Conservation (phyloP, 2,888 invertebrate genomes). For the Nemotelus nigrinus region DNA sequence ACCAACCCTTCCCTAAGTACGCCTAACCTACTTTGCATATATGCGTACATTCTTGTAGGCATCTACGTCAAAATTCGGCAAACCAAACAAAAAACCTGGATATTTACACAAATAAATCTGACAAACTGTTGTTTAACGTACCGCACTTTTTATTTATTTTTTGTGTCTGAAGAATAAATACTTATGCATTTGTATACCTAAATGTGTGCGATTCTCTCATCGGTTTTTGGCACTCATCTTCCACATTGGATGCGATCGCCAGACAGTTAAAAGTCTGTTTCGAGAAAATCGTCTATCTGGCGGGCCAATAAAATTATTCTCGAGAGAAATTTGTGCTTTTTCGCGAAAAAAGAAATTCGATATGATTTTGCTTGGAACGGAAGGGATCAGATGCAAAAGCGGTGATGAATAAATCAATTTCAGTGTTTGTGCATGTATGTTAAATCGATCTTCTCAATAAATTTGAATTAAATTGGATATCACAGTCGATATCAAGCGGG, state of each 20-base stretch:
- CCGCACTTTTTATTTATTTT: not conserved
- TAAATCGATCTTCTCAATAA: too few relatives aligned
- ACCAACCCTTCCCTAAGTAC: too few relatives aligned
- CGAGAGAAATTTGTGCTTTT: constrained; percentile 8
- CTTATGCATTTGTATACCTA: not conserved
- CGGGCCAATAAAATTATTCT: constrained; percentile 41
- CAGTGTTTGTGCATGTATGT: too few relatives aligned
- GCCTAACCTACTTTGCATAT: too few relatives aligned
- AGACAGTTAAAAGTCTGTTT: constrained; percentile 15
- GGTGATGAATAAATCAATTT: not conserved
- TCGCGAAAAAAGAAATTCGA: constrained; percentile 40
- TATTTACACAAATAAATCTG: constrained; percentile 16
- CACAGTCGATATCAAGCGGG: too few relatives aligned
- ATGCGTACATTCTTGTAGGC: too few relatives aligned
- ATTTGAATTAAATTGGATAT: too few relatives aligned
- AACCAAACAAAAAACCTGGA: not conserved
- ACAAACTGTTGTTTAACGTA: constrained; percentile 1
- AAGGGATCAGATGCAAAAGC: constrained; percentile 5
- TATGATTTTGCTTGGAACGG: constrained; percentile 2
- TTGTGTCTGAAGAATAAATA: not conserved
- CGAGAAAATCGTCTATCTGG: constrained; percentile 36
- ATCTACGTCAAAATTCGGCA: too few relatives aligned
- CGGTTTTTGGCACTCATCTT: constrained; percentile 34
- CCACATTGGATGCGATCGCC: not conserved
- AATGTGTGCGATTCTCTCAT: not conserved